Evolutionary conservation across 2,113 vertebrate species (phyloP), one percentile per base, ranked within the genome.

Genomic region (Mola mola): DNA sequence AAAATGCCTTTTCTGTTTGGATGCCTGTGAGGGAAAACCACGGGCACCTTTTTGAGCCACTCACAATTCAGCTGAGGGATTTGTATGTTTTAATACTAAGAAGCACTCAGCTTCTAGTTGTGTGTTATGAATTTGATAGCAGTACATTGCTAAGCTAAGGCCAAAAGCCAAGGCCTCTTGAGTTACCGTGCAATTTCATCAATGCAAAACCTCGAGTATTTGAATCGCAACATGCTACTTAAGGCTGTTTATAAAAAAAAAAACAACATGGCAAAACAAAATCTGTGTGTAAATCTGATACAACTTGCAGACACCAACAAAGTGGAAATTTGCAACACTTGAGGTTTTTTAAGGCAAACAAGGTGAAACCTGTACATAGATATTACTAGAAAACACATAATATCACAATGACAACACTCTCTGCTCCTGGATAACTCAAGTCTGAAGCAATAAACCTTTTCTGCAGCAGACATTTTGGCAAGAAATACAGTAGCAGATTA

Each of bases 1-100:
- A 46, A 68, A 63, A 50, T 15, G 28, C 8, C 25, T 55, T 61
- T 34, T 60, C 47, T 31, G 55, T 43, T 68, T 29, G 25, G 52
- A 40, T 73, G 55, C 37, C 55, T 55, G 40, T 41, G 36, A 58
- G 13, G 24, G 21, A 34, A 78, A 61, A 81, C 66, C 79, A 67
- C 75, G 41, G 11, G n/a, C 77, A n/a, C n/a, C n/a, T n/a, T n/a
- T 58, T 63, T 65, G 17, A 25, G 21, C 17, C 16, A 25, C 50
- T 71, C 42, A 57, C 21, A 37, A 59, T 66, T 67, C 65, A 49
- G 46, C 38, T 21, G 55, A 64, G 46, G 69, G 50, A 47, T 62
- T 67, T 63, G 22, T 49, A 10, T 28, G 29, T 55, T 64, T 79
- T 58, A 48, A 44, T 28, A 61, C 25, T 17, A 20, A 61, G 22